A percentile compares a stretch with the other conserved stretches of the same genome.
Conservation (phyloP, 2,113 vertebrate genomes). For the Macrotis lagotis region DNA sequence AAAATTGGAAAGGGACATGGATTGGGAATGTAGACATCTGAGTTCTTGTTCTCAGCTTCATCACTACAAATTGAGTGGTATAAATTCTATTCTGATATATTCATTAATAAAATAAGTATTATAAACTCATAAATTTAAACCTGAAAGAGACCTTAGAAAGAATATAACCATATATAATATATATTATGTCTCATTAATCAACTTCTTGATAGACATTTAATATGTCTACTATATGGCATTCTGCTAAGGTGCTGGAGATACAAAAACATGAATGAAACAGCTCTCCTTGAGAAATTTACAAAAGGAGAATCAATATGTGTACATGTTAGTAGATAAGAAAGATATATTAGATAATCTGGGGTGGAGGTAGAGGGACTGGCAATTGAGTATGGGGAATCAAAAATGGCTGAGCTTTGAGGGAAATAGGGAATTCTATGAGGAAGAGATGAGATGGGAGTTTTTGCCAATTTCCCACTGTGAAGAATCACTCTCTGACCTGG, state of each 20-base stretch:
- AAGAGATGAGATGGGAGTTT: background rate
- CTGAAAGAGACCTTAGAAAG: background rate
- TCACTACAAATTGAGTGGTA: background rate
- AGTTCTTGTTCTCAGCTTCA: conserved; percentile 5
- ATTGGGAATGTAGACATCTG: background rate
- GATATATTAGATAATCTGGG: background rate
- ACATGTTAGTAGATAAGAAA: too few relatives aligned
- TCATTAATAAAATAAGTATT: conserved; percentile 45
- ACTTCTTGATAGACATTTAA: background rate
- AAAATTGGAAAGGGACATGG: background rate
- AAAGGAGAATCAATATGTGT: background rate
- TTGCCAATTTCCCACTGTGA: too few relatives aligned
- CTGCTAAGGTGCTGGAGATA: background rate
- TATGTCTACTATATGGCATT: background rate
- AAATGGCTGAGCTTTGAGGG: background rate
- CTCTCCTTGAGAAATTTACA: background rate
- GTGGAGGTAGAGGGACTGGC: background rate
- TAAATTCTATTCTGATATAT: conserved; percentile 13
- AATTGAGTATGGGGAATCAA: background rate
- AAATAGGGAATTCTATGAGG: background rate
- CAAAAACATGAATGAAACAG: background rate
- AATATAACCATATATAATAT: background rate
- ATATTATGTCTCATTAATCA: background rate
- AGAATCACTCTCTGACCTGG: too few relatives aligned
- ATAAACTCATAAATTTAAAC: background rate